Conservation (phyloP, 2,888 invertebrate species). For the Cephus pygmeus region DNA sequence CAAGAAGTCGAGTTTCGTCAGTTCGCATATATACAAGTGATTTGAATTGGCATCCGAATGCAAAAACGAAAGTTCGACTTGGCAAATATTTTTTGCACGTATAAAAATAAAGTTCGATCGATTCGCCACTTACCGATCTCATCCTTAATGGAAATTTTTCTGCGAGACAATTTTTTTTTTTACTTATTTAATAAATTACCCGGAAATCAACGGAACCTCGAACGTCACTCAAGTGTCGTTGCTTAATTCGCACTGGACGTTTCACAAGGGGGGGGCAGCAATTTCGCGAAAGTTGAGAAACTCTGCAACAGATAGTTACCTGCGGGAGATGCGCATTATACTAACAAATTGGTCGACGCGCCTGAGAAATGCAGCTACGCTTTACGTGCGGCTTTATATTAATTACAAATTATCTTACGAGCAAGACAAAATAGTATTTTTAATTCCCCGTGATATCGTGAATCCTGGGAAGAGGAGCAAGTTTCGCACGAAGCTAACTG, state of each 20-base stretch:
- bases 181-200: not conserved
- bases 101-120: not conserved
- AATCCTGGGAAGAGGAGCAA: not conserved
- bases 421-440: not conserved
- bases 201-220: not conserved
- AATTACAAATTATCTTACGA: constrained; percentile 1
- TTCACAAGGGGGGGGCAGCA: not conserved
- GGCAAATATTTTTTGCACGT: not conserved
- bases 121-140: not conserved
- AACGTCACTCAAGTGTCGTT: not conserved
- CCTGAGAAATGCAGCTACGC: constrained; percentile 10
- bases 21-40: not conserved
- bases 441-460: not conserved
- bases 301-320: constrained; percentile 3
- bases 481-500: not conserved
- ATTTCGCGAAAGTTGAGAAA: not conserved
- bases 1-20: not conserved
- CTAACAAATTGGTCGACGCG: constrained; percentile 20
- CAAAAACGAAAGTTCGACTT: constrained; percentile 2
- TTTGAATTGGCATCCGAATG: not conserved
- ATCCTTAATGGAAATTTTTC: not conserved
- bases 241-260: not conserved
- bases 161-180: not conserved
- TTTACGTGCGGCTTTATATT: constrained; percentile 4
- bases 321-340: constrained; percentile 9